These are phyloP conservation scores for Ornithoptera priamus DNA, from an alignment of 2,888 invertebrate species.

Conservation along the genomic window DNA sequence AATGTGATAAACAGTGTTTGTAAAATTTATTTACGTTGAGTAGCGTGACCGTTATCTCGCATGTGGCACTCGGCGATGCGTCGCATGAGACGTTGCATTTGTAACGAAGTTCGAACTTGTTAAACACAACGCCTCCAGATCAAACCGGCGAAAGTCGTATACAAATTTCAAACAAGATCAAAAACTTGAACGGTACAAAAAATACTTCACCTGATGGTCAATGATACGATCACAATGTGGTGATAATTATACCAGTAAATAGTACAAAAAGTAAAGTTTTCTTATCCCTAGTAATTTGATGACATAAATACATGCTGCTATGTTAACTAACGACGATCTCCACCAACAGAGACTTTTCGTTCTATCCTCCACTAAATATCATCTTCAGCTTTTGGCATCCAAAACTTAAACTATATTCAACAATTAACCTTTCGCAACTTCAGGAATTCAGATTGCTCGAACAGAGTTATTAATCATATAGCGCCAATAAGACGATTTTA, in stretches of 20 bases:
- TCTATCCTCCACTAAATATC: too few relatives aligned
- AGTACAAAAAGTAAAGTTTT: too few relatives aligned
- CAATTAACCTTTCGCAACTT: background rate
- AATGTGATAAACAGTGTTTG: constrained; percentile 59
- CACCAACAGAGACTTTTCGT: too few relatives aligned
- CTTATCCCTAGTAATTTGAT: too few relatives aligned
- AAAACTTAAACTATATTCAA: background rate
- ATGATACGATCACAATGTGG: too few relatives aligned
- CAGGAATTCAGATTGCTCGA: constrained; percentile 13
- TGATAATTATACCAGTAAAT: too few relatives aligned
- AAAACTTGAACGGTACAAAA: too few relatives aligned
- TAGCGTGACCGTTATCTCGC: constrained; percentile 61
- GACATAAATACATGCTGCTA: too few relatives aligned
- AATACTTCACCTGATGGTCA: too few relatives aligned
- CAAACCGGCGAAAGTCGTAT: background rate
- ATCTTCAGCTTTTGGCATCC: too few relatives aligned
- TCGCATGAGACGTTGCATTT: constrained; percentile 47
- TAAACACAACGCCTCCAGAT: background rate
- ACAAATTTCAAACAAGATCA: background rate
- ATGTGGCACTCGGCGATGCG: constrained; percentile 51
- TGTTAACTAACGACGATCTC: too few relatives aligned
- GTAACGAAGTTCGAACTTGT: constrained; percentile 46
- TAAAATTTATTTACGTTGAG: constrained; percentile 58
- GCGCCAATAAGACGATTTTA: constrained; percentile 9
- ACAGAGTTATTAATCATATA: constrained; percentile 24